Conservation (phyloP, 1,140 invertebrate species). For the Tigriopus japonicus region DNA sequence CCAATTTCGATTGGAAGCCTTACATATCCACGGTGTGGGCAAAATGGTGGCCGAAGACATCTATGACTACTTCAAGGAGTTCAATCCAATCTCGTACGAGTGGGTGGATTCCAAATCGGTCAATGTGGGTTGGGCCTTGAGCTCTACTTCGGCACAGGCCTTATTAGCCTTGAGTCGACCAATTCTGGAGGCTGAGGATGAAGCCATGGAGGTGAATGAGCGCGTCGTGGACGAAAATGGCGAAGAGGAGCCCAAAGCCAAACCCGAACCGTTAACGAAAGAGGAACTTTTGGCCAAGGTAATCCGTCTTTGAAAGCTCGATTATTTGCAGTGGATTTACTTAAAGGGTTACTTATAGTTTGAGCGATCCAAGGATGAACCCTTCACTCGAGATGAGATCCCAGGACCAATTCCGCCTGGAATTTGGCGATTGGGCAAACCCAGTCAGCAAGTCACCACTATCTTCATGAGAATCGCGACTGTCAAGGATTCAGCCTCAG, state of each 20-base stretch:
- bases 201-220: neutral
- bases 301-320: too few relatives aligned
- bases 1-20: neutral
- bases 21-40: neutral
- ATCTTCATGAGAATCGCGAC: neutral
- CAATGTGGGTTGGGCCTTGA: conserved; percentile 2
- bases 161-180: neutral
- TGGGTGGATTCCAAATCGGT: neutral
- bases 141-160: neutral
- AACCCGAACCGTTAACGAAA: too few relatives aligned
- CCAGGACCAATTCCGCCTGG: too few relatives aligned
- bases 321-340: too few relatives aligned
- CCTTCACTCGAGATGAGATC: too few relatives aligned
- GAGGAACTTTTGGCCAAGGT: too few relatives aligned
- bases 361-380: too few relatives aligned
- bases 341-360: too few relatives aligned
- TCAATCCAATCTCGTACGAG: conserved; percentile 3
- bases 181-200: neutral
- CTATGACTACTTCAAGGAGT: conserved; percentile 3
- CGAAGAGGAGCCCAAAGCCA: too few relatives aligned
- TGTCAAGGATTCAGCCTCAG: neutral
- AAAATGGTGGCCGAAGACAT: neutral
- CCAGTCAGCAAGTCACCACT: neutral
- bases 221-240: neutral
- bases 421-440: neutral